phyloP scores from a whole-genome alignment of 1,140 invertebrate genomes.

The Trichogramma pretiosum region DNA sequence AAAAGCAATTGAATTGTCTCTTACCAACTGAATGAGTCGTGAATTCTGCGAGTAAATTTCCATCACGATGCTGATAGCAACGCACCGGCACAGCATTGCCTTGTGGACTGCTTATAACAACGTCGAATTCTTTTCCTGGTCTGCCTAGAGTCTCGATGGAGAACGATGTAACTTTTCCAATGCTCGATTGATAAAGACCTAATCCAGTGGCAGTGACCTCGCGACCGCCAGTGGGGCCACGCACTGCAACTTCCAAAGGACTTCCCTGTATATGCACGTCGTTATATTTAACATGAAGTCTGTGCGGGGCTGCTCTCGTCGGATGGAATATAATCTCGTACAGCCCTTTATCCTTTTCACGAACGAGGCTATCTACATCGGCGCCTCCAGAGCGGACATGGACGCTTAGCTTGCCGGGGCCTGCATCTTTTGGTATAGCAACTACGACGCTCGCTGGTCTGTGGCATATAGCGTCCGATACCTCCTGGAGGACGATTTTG shows the following conservation, averaged over 20 bases:
- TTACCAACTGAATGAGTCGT: conserved; percentile 64
- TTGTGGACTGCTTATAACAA: conserved; percentile 78
- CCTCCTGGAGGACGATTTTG: conserved; percentile 67
- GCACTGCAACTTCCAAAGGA: conserved; percentile 88
- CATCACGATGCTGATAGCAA: conserved; percentile 93
- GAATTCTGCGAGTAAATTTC: conserved; percentile 85
- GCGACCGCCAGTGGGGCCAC: conserved; percentile 91
- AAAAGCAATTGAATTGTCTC: no score
- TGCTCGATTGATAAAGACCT: conserved; percentile 73
- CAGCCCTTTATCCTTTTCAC: conserved; percentile 59
- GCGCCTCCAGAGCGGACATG: conserved; percentile 68
- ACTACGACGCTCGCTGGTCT: conserved; percentile 62
- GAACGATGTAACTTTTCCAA: conserved; percentile 74
- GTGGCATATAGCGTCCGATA: conserved; percentile 73
- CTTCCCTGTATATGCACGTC: conserved; percentile 52
- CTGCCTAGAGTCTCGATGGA: conserved; percentile 80
- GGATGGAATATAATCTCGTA: conserved; percentile 84
- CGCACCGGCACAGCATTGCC: conserved; percentile 84
- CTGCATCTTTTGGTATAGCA: conserved; percentile 64
- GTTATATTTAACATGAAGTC: conserved; percentile 51
- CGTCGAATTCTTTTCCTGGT: conserved; percentile 81
- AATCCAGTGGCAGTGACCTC: conserved; percentile 69
- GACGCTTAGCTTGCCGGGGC: conserved; percentile 72
- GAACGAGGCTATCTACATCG: conserved; percentile 69
- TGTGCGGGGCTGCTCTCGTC: conserved; percentile 67